Evolutionary conservation across 2,888 invertebrate genomes (phyloP), one percentile per base, ranked within the genome.

Genomic region (Synergus umbraculus): DNA sequence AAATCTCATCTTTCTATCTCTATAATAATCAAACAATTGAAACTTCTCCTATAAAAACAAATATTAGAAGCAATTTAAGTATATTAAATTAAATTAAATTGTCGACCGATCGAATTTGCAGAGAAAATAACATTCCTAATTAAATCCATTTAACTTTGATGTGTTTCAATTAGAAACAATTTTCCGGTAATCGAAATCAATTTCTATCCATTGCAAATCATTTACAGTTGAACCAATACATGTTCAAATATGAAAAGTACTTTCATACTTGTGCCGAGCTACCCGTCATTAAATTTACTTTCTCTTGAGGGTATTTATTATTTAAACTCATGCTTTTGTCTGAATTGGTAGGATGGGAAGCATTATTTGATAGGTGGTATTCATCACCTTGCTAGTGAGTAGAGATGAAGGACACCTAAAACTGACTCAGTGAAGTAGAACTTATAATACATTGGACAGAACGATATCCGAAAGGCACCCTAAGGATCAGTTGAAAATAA

Each of bases 391-490:
- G 22, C 37, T 49, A 46, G 13, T n/a, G 22, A 69, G 13, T 46
- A 37, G n/a, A 49, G 29, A 54, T 8, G 73, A 54, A 73, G 73
- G 73, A 73, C 73, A 73, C 73, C 73, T 46, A 73, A 73, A 76
- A 86, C 88, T 89, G 89, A 89, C 87, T 89, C 88, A 89, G 83
- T 87, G 81, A 81, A 80, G 86, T 86, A 88, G 87, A 87, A 89
- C 87, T 88, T 76, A 73, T 73, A 60, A 44, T 58, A 54, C 60
- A 76, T 76, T 44, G 60, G 78, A 37, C 54, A 73, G 76, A 49
- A 43, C 15, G 64, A 78, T 63, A 44, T 78, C 77, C n/a, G 76
- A 49, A 37, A 64, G 37, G 77, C 65, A 29, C 77, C 64, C 65
- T 63, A 49, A 18, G 43, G 65, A 37, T 54, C n/a, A 46, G 60